Percentiles rank a stretch among this genome's conserved stretches.
Evolutionary conservation across 2,888 invertebrate genomes (phyloP).

Genomic region (Apamea monoglypha): DNA sequence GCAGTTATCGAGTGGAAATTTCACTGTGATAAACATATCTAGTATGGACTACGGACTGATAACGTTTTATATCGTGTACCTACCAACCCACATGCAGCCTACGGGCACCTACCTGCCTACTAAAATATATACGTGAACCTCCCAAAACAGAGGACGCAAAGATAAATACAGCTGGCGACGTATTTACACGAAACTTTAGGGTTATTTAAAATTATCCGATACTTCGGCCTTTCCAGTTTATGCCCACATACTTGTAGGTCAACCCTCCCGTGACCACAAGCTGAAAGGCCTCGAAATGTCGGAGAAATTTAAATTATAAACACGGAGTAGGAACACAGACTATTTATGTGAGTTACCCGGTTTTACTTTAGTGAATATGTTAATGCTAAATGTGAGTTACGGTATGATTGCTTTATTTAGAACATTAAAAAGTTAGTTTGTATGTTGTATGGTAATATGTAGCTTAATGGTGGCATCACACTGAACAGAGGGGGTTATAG

Average conservation of each 20-base stretch:
- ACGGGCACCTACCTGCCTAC: not conserved
- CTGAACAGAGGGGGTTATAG: not conserved
- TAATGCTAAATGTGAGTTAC: slow-evolving; percentile 31
- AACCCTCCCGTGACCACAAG: slow-evolving; percentile 50
- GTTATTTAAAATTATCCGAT: slow-evolving; percentile 47
- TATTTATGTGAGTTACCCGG: slow-evolving; percentile 35
- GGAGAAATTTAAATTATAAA: slow-evolving; percentile 49
- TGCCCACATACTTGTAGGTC: slow-evolving; percentile 43
- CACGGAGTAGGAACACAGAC: slow-evolving; percentile 18
- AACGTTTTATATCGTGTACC: not conserved
- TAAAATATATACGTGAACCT: slow-evolving; percentile 11
- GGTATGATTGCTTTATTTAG: slow-evolving; percentile 23
- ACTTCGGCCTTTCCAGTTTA: slow-evolving; percentile 27
- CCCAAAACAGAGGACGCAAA: slow-evolving; percentile 7
- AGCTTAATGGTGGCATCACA: not conserved
- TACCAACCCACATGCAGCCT: not conserved
- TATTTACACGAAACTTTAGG: slow-evolving; percentile 47
- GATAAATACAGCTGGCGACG: slow-evolving; percentile 29
- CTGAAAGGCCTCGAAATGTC: slow-evolving; percentile 36
- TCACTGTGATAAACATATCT: not conserved
- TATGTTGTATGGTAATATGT: slow-evolving; percentile 3
- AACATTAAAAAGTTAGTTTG: slow-evolving; percentile 19
- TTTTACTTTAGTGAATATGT: slow-evolving; percentile 27
- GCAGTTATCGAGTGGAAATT: not conserved
- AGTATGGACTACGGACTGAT: not conserved